Conservation (phyloP, 2,888 invertebrate genomes). For the Drosophila vallismaia region DNA sequence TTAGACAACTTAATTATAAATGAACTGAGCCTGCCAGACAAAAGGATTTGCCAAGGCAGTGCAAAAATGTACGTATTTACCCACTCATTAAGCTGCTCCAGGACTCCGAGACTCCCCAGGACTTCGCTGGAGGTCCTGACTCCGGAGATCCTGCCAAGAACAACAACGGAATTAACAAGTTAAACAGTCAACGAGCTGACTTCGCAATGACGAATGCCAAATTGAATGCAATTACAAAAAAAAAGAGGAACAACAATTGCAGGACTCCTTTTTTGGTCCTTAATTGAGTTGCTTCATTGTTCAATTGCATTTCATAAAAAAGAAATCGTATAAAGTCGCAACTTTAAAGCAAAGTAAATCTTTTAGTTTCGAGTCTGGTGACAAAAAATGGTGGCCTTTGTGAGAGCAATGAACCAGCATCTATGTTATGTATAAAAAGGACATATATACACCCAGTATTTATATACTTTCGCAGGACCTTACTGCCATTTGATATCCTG, state of each 20-base stretch:
- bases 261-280: conserved; percentile 15
- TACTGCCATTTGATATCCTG: conserved; percentile 24
- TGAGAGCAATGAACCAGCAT: conserved; percentile 39
- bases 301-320: conserved; percentile 16
- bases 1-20: conserved; percentile 82
- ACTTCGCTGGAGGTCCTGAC: neutral
- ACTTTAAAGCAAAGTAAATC: neutral
- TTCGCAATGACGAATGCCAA: conserved; percentile 63
- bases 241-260: conserved; percentile 18
- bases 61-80: conserved; percentile 56
- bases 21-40: conserved; percentile 64
- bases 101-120: conserved; percentile 26
- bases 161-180: conserved; percentile 79
- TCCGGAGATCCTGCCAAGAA: conserved; percentile 65
- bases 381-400: conserved; percentile 7
- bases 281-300: conserved; percentile 72
- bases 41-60: conserved; percentile 59
- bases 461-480: conserved; percentile 4
- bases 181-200: conserved; percentile 67
- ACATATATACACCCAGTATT: neutral
- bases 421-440: neutral
- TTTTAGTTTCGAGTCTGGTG: neutral
- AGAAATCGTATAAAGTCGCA: neutral
- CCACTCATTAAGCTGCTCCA: conserved; percentile 67
- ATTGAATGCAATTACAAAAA: conserved; percentile 72